These are phyloP conservation scores for Campoletis sonorensis DNA, from an alignment of 1,140 invertebrate genomes.

Conservation along the genomic window DNA sequence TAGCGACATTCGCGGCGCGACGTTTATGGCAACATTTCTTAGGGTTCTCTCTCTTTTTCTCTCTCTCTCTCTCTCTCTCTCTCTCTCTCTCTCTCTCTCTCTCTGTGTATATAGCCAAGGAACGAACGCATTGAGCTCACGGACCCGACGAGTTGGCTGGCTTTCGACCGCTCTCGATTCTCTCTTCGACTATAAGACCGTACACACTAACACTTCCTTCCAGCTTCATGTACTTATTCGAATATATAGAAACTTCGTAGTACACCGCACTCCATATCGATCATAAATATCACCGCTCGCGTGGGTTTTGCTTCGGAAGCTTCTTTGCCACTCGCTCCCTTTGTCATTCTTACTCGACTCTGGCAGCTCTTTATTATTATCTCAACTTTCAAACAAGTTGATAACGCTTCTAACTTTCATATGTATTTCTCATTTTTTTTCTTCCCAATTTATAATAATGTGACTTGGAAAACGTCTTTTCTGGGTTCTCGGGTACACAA, in stretches of 20 bases:
- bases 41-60: too few species aligned
- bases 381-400: background rate
- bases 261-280: slow-evolving; percentile 45
- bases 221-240: background rate
- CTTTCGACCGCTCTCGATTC: slow-evolving; percentile 23
- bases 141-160: slow-evolving; percentile 53
- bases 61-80: background rate
- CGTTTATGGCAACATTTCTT: slow-evolving; percentile 66
- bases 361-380: background rate
- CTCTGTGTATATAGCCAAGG: background rate
- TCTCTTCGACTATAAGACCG: slow-evolving; percentile 15
- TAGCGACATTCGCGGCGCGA: slow-evolving; percentile 62
- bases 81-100: background rate
- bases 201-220: background rate
- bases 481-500: too few species aligned
- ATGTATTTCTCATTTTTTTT: too few species aligned
- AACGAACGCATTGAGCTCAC: slow-evolving; percentile 32
- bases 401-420: too few species aligned
- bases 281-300: slow-evolving; percentile 50
- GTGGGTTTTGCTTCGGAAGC: slow-evolving; percentile 38
- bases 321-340: slow-evolving; percentile 27
- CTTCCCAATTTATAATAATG: too few species aligned
- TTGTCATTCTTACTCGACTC: slow-evolving; percentile 16
- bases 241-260: background rate
- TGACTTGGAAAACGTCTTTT: too few species aligned